Evolutionary conservation across 2,797 vertebrate species (phyloP), one percentile per base, ranked within the genome.

Genomic region (Falco concolor): DNA sequence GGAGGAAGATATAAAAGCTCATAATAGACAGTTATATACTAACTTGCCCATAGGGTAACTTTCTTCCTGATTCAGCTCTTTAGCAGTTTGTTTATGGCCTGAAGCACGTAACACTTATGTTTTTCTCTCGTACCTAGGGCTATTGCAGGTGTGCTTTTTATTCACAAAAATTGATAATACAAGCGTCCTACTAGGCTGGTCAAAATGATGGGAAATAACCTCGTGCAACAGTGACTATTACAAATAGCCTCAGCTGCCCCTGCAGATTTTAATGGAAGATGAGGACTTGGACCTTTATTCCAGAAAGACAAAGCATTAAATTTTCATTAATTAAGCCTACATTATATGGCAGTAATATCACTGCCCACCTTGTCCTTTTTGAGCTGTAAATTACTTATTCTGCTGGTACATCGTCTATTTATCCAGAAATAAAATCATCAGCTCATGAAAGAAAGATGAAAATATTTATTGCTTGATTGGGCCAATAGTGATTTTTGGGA

Each of bases 1-100:
- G 67, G 76, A 93, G 89, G 79, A 93, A 92, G 87, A 61, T 49
- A 72, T 44, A 86, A 91, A 88, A 93, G 61, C 77, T 91, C 59
- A 4, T 82, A 73, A 65, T 27, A 90, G 86, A 87, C n/a, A 84
- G 60, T 50, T 79, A 68, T 21, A 69, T 15, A 53, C 42, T 72
- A 59, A 34, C 72, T 61, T 82, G 69, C 68, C 92, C 79, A 89
- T 44, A 69, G 89, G 87, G 81, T 76, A 85, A 72, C 84, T 94
- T 90, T 93, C 77, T 65, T 90, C 38, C 59, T 44, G 44, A 90
- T 89, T 73, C 80, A 87, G 83, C 45, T 90, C 59, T 54, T 79
- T 8, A 84, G 90, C 77, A 73, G 74, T n/a, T 16, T 12, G 38
- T 78, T 88, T 82, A 74, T 42, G 76, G 87, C 94, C 93, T 57